Conservation (phyloP, 2,113 vertebrate genomes). For the Sciurus niger region DNA sequence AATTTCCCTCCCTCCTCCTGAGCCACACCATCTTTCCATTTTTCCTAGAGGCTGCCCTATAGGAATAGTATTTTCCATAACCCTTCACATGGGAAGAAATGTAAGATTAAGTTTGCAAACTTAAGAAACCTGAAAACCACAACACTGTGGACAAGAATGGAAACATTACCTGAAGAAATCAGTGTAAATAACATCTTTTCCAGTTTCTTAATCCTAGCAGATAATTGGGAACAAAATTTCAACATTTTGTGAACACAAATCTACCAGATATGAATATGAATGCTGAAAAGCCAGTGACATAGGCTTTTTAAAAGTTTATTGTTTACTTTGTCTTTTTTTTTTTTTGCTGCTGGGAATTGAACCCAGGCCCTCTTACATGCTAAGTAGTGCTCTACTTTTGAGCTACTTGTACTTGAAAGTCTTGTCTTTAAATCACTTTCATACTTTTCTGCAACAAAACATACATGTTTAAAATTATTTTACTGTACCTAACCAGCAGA, state of each 20-base stretch:
- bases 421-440: neutral
- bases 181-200: neutral
- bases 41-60: no score
- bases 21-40: no score
- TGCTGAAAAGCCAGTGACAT: neutral
- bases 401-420: neutral
- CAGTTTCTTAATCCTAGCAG: neutral
- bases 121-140: constrained; percentile 5
- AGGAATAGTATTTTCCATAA: no score
- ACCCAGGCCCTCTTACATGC: neutral
- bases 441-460: neutral
- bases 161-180: neutral
- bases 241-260: neutral
- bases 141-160: neutral
- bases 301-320: neutral
- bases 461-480: neutral
- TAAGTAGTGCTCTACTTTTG: neutral
- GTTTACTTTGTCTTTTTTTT: neutral
- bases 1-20: no score
- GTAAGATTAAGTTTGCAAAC: neutral
- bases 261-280: neutral
- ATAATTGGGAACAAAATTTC: constrained; percentile 27
- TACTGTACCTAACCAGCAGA: neutral
- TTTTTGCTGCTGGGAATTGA: no score
- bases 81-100: neutral